Evolutionary conservation across 1,140 invertebrate genomes (phyloP).

Genomic region (Doryteuthis pealeii): DNA sequence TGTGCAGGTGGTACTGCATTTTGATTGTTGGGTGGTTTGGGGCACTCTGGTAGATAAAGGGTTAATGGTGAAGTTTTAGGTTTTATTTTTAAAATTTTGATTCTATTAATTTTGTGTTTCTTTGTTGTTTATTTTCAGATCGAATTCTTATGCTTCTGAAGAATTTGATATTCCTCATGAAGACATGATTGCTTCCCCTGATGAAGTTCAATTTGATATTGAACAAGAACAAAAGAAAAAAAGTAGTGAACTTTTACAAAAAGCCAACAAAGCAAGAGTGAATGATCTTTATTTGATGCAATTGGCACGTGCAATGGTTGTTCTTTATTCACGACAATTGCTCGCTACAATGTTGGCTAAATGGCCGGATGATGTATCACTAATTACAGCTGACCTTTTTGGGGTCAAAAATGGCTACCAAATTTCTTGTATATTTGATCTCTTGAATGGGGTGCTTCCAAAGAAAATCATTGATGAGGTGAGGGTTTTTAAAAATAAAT

Average conservation of each 20-base stretch:
- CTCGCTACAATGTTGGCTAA: constrained; percentile 50
- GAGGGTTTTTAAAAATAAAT: constrained; percentile 6
- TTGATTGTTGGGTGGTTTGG: too few species aligned
- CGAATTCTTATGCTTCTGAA: constrained; percentile 41
- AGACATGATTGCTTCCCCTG: constrained; percentile 44
- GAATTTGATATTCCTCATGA: constrained; percentile 43
- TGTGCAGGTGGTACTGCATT: too few species aligned
- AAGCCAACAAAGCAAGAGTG: constrained; percentile 52
- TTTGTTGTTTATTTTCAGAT: constrained; percentile 26
- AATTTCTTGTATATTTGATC: constrained; percentile 55
- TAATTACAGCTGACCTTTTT: constrained; percentile 50
- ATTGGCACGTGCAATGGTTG: constrained; percentile 52
- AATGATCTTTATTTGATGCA: constrained; percentile 43
- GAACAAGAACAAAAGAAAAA: constrained; percentile 46
- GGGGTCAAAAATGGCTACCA: constrained; percentile 52
- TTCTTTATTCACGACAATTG: constrained; percentile 54
- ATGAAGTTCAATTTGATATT: constrained; percentile 45
- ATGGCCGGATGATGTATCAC: constrained; percentile 48
- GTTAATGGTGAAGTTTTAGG: too few species aligned
- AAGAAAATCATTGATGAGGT: constrained; percentile 49
- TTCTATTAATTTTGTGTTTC: neutral
- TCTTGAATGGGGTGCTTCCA: constrained; percentile 51
- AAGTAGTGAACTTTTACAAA: constrained; percentile 50
- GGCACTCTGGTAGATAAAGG: too few species aligned
- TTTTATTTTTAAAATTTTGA: too few species aligned